phyloP scores from a whole-genome alignment of 2,113 vertebrate genomes.

The Columbina picui region DNA sequence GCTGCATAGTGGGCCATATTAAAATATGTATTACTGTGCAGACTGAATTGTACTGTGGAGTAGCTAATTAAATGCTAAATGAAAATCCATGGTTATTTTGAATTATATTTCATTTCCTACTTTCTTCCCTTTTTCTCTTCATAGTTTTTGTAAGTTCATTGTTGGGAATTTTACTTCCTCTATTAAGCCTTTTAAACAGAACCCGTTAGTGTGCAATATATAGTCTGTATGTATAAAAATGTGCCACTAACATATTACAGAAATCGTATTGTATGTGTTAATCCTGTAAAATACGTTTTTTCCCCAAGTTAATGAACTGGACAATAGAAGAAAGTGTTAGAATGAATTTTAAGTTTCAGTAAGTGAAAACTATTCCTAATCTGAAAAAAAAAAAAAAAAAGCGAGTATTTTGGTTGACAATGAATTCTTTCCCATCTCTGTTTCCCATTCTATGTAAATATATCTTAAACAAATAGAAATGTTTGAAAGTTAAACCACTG shows the following conservation, averaged over 20 bases:
- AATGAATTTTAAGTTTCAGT: not conserved
- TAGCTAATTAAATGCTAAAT: not conserved
- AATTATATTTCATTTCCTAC: not conserved
- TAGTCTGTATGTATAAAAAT: not conserved
- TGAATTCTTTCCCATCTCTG: not conserved
- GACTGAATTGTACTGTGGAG: not conserved
- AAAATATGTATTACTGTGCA: slow-evolving; percentile 3
- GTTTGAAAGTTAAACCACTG: not conserved
- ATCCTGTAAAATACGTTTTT: not conserved
- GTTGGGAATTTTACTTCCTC: not conserved
- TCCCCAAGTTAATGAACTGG: not conserved
- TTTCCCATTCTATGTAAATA: not conserved
- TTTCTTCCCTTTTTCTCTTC: not conserved
- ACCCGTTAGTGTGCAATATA: not conserved
- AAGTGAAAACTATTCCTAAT: not conserved
- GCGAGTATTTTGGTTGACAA: not conserved
- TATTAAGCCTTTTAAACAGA: not conserved
- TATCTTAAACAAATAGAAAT: not conserved
- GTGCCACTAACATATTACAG: not conserved
- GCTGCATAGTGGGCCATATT: not conserved
- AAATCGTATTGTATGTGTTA: not conserved
- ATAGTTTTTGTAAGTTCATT: not conserved
- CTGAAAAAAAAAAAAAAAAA: not conserved
- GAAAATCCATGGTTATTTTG: not conserved
- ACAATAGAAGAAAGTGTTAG: not conserved